A percentile compares a stretch with the other conserved stretches of the same genome.
Evolutionary conservation across 2,113 vertebrate species (phyloP).

Genomic region (Maccullochella peelii): DNA sequence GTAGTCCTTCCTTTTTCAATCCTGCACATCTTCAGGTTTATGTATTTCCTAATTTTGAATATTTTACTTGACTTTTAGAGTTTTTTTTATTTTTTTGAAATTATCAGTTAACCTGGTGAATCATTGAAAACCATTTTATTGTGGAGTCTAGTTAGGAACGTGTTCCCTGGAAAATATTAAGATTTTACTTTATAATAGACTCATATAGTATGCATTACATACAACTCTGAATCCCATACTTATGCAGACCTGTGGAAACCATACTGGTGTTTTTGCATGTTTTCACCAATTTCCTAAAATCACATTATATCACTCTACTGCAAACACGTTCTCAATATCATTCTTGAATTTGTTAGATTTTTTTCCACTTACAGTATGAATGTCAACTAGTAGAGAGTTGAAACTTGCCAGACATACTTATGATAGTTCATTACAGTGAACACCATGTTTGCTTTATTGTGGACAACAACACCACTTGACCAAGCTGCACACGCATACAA

Average conservation of each 20-base stretch:
- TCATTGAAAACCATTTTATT: neutral
- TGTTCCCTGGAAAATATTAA: neutral
- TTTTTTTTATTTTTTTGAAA: too few relatives aligned
- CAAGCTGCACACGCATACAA: neutral
- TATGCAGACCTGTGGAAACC: too few relatives aligned
- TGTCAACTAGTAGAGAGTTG: neutral
- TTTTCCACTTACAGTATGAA: neutral
- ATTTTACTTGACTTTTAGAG: too few relatives aligned
- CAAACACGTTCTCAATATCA: neutral
- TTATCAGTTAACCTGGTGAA: neutral
- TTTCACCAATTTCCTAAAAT: neutral
- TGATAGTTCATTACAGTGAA: neutral
- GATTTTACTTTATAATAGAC: neutral
- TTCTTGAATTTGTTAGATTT: neutral
- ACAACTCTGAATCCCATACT: neutral
- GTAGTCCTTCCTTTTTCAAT: neutral
- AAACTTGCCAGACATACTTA: neutral
- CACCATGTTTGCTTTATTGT: neutral
- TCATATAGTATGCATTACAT: neutral
- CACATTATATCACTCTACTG: neutral
- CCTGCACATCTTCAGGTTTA: neutral
- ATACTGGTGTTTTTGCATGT: neutral
- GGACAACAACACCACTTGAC: too few relatives aligned
- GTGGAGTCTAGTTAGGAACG: neutral
- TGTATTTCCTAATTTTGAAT: too few relatives aligned